Base-by-base conservation (phyloP, 1,140 invertebrate species). In the Ips nitidus region DNA sequence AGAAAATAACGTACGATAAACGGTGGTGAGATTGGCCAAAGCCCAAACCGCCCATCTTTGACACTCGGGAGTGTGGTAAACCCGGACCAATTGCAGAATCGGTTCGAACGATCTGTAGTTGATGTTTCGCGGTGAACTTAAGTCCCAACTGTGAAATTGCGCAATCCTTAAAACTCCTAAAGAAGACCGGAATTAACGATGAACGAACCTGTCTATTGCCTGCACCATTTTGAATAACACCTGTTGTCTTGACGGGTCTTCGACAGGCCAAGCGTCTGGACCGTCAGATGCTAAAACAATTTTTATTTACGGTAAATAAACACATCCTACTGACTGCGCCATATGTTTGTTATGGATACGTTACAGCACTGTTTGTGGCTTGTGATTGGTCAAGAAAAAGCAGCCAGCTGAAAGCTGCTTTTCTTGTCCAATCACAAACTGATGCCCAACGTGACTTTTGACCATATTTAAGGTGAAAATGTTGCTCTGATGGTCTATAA, bases 41-140 rank as follows among this genome's bases (percentile, higher is more conserved):
- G 96, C 97, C 97, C 97, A 99, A n/a, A 94, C 90, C 2, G 95
- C 94, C 96, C 96, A 98, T 78, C 95, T 89, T 79, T 97, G 94
- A 80, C 94, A 97, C 78, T 94, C 89, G 1, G 93, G 91, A 2
- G 94, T 95, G 72, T 95, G 90, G 77, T 89, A 88, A 61, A 91
- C 87, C 71, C 88, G 84, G 2, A 96, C 85, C 50, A 98, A 82
- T 66, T 91, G 85, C 4, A 98, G 81, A 71, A 98, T 94, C 2
- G 96, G 96, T 77, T 94, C 88, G 83, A 98, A 98, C 36, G 94
- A 96, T 70, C 95, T 88, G 81, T 99, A 99, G 83, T 99, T 98
- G 69, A 99, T 99, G 78, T 97, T 98, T 39, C 97, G 84, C 74
- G 91, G 89, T 5, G 93, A 89, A 53, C 86, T 83, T 8, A 98